These are phyloP conservation scores for Chaetodon auriga DNA, from an alignment of 2,113 vertebrate species.

Conservation along the genomic window DNA sequence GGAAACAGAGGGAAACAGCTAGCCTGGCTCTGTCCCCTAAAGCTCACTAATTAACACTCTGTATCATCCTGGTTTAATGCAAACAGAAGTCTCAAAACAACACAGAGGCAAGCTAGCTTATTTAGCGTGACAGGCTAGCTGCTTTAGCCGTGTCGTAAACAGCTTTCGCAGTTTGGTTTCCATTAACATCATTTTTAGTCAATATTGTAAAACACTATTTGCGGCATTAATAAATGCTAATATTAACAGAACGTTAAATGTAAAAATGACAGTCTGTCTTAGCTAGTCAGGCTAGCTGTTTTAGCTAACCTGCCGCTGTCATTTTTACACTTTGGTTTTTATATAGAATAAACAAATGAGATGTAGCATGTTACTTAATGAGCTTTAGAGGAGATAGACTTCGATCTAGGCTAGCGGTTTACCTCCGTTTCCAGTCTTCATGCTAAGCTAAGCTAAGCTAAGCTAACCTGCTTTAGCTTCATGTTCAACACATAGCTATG, in stretches of 20 bases:
- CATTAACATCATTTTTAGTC: background rate
- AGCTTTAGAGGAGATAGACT: no score
- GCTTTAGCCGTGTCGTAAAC: background rate
- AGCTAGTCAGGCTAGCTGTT: background rate
- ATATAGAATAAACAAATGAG: no score
- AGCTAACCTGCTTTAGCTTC: background rate
- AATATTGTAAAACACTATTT: background rate
- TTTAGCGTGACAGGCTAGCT: background rate
- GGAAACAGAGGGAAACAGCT: background rate
- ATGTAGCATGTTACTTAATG: no score
- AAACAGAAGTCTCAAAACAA: no score
- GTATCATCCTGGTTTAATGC: background rate
- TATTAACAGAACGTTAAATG: no score
- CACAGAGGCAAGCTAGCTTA: no score
- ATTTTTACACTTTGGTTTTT: background rate
- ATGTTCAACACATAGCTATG: background rate
- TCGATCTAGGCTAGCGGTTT: background rate
- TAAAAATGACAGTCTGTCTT: no score
- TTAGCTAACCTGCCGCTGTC: no score
- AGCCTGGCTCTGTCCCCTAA: background rate
- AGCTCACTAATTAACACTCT: background rate
- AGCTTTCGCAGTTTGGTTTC: background rate
- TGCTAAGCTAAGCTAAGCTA: constrained; percentile 26
- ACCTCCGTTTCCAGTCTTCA: background rate
- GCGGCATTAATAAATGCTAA: no score